Evolutionary conservation across 2,888 invertebrate species (phyloP), one percentile per base, ranked within the genome.

Genomic region (Cataglyphis cursor): DNA sequence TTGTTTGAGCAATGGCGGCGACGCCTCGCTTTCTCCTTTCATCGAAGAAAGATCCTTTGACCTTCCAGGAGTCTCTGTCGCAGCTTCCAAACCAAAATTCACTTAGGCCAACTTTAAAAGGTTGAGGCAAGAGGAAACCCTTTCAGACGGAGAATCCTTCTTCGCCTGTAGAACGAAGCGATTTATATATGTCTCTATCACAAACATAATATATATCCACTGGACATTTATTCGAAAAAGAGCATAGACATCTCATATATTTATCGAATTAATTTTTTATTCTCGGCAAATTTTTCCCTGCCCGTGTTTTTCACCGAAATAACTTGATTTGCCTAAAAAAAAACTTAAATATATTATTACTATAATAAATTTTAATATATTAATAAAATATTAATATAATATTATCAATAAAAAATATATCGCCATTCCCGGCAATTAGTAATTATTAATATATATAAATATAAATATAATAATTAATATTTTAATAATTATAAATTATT

Each of bases 51-150:
- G 44, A 83, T 72, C 68, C 54, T 80, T 74, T 61, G 51, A 61
- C 59, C 82, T 73, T 38, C 65, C 21, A 82, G 65, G 84, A 86
- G 87, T 88, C 88, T 88, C 88, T 89, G 83, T 87, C 89, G 85
- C 83, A 76, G 83, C 85, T 84, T 75, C 83, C 82, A 75, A 44
- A 70, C 75, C 84, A 85, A 90, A 91, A 88, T 87, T 85, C 85
- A 87, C 85, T 89, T 84, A 82, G 62, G 80, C 44, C 73, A 85
- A 88, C 85, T 90, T 87, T 84, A 85, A 87, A 86, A 84, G 89
- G 76, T 76, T 70, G 61, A 83, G 66, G 83, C 66, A 65, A 8
- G 57, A n/a, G 28, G 35, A 15, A 64, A 41, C 21, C 57, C 35
- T 78, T 66, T 62, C 9, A 5, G 15, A 28, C 35, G 18, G 18